phyloP scores from a whole-genome alignment of 2,113 vertebrate species.

The Amphilophus citrinellus region DNA sequence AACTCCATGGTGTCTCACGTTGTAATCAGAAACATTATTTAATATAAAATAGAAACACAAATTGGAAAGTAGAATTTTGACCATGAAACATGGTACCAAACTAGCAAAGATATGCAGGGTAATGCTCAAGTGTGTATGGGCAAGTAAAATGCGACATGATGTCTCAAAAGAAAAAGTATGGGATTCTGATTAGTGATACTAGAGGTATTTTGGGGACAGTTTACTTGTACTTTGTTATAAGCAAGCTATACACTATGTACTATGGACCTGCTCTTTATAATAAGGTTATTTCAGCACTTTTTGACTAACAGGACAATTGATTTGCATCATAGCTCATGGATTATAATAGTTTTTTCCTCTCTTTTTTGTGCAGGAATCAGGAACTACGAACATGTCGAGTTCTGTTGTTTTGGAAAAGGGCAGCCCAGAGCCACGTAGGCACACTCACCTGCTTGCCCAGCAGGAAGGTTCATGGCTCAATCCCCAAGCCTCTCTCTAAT shows the following conservation, averaged over 20 bases:
- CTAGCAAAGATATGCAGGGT: not conserved
- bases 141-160: not conserved
- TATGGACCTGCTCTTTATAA: not conserved
- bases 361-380: not conserved
- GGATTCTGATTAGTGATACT: not conserved
- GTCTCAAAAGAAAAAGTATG: not conserved
- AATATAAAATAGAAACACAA: constrained; percentile 2
- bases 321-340: not conserved
- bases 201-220: not conserved
- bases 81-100: not conserved
- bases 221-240: not conserved
- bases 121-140: not conserved
- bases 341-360: not conserved
- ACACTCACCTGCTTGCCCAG: constrained; percentile 22
- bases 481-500: constrained; percentile 67
- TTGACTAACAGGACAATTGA: not conserved
- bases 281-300: not conserved
- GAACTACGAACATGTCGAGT: not conserved
- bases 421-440: constrained; percentile 18
- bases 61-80: not conserved
- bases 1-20: not conserved
- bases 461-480: constrained; percentile 47
- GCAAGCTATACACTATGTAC: not conserved
- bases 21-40: constrained; percentile 5
- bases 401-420: constrained; percentile 32